Evolutionary conservation across 2,113 vertebrate genomes (phyloP).

Genomic region (Platanista minor): DNA sequence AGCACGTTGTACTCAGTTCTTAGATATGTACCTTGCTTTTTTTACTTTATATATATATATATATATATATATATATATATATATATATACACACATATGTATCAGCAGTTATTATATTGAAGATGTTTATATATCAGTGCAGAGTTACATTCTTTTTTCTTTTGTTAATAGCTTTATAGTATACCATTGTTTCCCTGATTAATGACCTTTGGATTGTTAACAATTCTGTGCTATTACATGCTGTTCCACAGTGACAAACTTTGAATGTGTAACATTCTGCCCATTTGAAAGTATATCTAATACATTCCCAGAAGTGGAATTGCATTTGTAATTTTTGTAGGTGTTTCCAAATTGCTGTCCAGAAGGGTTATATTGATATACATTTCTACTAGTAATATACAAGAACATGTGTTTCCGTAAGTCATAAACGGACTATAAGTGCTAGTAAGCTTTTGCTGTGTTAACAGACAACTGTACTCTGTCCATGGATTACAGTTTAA

Average conservation of each 20-base stretch:
- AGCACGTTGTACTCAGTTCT: background rate
- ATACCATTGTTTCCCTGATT: background rate
- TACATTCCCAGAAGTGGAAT: background rate
- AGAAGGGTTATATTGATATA: background rate
- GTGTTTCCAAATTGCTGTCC: background rate
- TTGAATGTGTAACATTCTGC: background rate
- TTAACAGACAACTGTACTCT: background rate
- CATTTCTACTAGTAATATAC: background rate
- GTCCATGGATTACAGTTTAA: background rate
- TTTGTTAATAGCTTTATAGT: background rate
- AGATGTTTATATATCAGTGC: background rate
- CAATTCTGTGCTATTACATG: background rate
- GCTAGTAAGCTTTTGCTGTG: background rate
- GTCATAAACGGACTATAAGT: background rate
- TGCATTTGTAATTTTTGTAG: background rate
- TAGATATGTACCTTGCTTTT: background rate
- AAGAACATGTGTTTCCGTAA: background rate
- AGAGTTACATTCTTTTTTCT: background rate
- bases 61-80: too few relatives aligned
- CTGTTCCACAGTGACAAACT: background rate
- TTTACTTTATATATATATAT: background rate
- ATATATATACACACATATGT: too few relatives aligned
- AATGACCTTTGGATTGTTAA: background rate
- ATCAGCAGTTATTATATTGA: background rate
- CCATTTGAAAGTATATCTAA: background rate